Conservation (phyloP, 2,888 invertebrate genomes). For the Dilophus febrilis region DNA sequence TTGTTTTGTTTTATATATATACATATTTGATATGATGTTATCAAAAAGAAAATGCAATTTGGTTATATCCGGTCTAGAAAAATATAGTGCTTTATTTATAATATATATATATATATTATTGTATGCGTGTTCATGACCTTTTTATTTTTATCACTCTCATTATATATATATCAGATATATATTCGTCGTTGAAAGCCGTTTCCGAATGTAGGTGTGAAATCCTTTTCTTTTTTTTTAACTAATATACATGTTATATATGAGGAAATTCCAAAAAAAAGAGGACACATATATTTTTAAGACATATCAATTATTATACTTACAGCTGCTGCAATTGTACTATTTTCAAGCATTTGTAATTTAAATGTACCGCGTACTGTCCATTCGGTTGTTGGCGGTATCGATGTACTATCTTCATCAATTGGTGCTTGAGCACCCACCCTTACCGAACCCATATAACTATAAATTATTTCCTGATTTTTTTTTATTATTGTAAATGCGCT, state of each 20-base stretch:
- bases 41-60: no score
- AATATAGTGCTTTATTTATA: no score
- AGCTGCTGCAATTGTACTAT: constrained; percentile 24
- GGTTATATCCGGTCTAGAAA: no score
- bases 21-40: no score
- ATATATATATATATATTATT: no score
- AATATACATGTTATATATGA: no score
- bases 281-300: constrained; percentile 1
- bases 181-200: not conserved
- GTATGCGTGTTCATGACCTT: no score
- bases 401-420: constrained; percentile 22
- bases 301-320: constrained; percentile 17
- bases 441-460: constrained; percentile 28
- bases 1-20: no score
- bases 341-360: constrained; percentile 23
- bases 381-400: constrained; percentile 25
- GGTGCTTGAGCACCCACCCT: constrained; percentile 28
- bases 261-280: constrained; percentile 1
- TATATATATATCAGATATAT: constrained; percentile 6
- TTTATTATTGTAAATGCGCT: not conserved
- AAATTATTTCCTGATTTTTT: constrained; percentile 28
- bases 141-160: no score
- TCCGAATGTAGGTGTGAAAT: not conserved
- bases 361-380: constrained; percentile 29
- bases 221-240: not conserved